Evolutionary conservation across 1,140 invertebrate genomes (phyloP), one percentile per base, ranked within the genome.

Genomic region (Charaxes varanes): DNA sequence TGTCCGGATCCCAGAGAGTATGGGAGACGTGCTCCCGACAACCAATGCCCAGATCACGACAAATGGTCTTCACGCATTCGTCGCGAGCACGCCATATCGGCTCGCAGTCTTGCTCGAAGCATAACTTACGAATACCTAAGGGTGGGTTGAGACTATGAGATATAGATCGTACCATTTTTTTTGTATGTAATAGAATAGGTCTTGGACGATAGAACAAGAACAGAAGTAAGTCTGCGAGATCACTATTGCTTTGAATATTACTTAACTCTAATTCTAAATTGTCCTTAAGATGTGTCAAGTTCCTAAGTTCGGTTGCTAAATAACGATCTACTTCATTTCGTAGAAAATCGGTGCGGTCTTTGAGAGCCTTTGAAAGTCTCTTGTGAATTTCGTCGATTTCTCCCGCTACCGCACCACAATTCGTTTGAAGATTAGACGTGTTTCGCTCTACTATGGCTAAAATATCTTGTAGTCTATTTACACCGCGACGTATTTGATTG

Each of bases 211-310:
- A n/a, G n/a, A n/a, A n/a, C n/a, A n/a, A n/a, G n/a, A n/a, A n/a
- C n/a, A n/a, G n/a, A n/a, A n/a, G n/a, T n/a, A n/a, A n/a, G n/a
- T 99, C 97, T 7, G 94, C 94, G 43, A 98, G 86, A 77, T 99
- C 96, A 85, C 95, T 97, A 81, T 98, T 98, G 66, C 94, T 95
- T 56, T 92, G 88, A 40, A 98, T 96, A 80, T 97, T 98, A 27
- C 90, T 89, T 58, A 97, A 92, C 85, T 99, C 97, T 66, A 92
- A 88, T 67, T 97, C 94, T 40, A 98, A 84, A 78, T 97, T 96
- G 78, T 96, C 94, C 84, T 96, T 96, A 7, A 97, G 85, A 37
- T 92, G 90, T 11, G 90, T 90, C 24, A 97, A 85, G 56, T 93
- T 93, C 49, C 92, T 88, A 58, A 95, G 82, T 86, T 98, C 96